phyloP scores from a whole-genome alignment of 2,888 invertebrate species.

The Megamerina dolium region DNA sequence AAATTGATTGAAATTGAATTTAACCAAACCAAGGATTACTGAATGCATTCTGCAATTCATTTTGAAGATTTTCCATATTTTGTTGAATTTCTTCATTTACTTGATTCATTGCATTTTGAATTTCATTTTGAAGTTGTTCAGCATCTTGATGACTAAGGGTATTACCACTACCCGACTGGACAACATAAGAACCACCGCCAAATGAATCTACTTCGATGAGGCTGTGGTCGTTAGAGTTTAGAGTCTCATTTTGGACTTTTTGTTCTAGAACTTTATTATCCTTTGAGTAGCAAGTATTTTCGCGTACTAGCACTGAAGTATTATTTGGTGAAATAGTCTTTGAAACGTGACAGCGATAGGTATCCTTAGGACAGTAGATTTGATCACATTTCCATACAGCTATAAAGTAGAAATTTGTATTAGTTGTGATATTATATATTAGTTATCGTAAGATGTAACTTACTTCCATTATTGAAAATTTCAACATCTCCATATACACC shows the following conservation, averaged over 20 bases:
- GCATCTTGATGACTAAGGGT: too few relatives aligned
- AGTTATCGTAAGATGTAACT: conserved; percentile 7
- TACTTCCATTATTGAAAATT: too few relatives aligned
- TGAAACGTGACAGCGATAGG: conserved; percentile 12
- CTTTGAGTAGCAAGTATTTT: conserved; percentile 12
- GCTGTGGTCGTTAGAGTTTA: conserved; percentile 2
- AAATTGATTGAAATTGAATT: too few relatives aligned
- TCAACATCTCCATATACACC: too few relatives aligned
- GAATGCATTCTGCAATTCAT: too few relatives aligned
- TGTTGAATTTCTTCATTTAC: too few relatives aligned
- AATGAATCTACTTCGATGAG: background rate
- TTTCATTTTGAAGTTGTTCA: too few relatives aligned
- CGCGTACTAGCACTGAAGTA: conserved; percentile 8
- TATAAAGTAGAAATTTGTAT: conserved; percentile 2
- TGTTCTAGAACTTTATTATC: conserved; percentile 5
- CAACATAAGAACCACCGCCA: background rate
- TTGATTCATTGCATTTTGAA: too few relatives aligned
- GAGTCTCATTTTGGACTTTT: background rate
- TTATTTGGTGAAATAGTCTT: conserved; percentile 9
- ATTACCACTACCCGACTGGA: too few relatives aligned
- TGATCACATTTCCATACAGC: conserved; percentile 18
- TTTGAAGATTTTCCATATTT: too few relatives aligned
- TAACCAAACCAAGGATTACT: too few relatives aligned
- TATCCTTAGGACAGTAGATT: conserved; percentile 14
- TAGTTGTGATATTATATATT: conserved; percentile 10